Evolutionary conservation across 2,797 vertebrate genomes (phyloP).

Genomic region (Spinibarbus caldwelli): DNA sequence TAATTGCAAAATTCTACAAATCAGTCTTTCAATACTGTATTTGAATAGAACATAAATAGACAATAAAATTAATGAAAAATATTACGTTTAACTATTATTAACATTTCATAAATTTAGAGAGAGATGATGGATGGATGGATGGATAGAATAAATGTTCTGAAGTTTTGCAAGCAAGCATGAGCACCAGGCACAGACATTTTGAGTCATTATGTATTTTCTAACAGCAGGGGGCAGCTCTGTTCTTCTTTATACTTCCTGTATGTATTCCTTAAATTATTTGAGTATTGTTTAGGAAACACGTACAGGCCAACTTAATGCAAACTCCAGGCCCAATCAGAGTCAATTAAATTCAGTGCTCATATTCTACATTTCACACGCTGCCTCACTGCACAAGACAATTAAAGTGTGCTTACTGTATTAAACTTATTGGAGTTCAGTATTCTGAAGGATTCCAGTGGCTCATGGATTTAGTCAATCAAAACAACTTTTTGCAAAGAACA

Average conservation of each 20-base stretch:
- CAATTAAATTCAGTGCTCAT: background rate
- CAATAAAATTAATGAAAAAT: background rate
- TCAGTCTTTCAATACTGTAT: background rate
- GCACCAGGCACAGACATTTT: background rate
- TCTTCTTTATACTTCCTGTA: background rate
- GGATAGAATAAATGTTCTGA: background rate
- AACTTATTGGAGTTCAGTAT: background rate
- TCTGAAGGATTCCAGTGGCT: background rate
- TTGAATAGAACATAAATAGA: background rate
- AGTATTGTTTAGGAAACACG: background rate
- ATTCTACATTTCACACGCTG: background rate
- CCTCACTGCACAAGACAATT: background rate
- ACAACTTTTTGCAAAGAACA: background rate
- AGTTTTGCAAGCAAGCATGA: background rate
- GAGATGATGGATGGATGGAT: too few relatives aligned
- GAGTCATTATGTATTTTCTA: background rate
- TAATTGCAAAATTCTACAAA: background rate
- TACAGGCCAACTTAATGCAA: background rate
- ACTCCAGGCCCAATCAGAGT: background rate
- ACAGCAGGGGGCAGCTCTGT: slow-evolving; percentile 49
- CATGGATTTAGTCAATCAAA: background rate
- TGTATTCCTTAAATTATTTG: background rate
- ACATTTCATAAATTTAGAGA: too few relatives aligned
- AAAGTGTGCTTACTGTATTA: background rate
- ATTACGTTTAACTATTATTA: background rate